These are phyloP conservation scores for Acarapis woodi DNA, from an alignment of 1,140 invertebrate genomes.

Conservation along the genomic window DNA sequence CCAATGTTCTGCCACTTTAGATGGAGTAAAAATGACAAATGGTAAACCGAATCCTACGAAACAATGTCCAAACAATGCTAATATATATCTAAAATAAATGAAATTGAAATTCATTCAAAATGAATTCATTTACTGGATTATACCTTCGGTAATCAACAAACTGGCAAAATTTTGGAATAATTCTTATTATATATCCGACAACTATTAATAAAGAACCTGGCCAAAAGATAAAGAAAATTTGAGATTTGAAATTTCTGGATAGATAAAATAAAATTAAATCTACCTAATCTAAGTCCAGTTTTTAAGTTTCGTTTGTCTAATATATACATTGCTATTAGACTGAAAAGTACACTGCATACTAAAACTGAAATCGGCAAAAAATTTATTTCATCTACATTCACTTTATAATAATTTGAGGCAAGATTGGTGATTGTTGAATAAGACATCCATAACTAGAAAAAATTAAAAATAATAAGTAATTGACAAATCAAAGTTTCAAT, in stretches of 20 bases:
- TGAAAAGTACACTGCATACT: not conserved
- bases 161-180: no score
- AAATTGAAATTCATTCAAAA: no score
- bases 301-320: not conserved
- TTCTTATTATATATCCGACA: no score
- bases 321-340: not conserved
- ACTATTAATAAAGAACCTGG: no score
- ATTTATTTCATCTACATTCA: not conserved
- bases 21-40: conserved; percentile 1
- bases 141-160: no score
- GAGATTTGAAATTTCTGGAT: not conserved
- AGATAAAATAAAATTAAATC: no score
- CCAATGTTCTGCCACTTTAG: conserved; percentile 1
- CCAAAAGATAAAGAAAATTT: no score
- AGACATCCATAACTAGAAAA: not conserved
- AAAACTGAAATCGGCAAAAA: not conserved
- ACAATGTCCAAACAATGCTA: not conserved
- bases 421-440: not conserved
- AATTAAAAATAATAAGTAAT: no score
- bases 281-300: not conserved
- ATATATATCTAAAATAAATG: not conserved
- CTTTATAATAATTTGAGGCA: not conserved
- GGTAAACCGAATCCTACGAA: not conserved
- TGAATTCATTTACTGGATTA: no score
- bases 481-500: no score